Conservation (phyloP, 2,797 vertebrate genomes). For the Cottoperca gobio region DNA sequence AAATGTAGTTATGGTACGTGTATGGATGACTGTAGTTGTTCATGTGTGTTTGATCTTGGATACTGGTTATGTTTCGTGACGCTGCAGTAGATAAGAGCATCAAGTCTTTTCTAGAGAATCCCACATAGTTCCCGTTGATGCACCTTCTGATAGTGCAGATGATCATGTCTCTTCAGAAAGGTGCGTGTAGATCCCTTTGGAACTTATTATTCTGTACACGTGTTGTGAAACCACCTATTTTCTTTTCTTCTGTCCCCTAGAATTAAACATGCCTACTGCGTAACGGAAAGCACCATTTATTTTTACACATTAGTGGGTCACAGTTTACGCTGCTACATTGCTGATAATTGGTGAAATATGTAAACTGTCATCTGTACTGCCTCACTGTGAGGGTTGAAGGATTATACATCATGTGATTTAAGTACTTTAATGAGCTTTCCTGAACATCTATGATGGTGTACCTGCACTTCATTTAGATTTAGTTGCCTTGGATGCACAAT, state of each 20-base stretch:
- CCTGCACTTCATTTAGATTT: too few species aligned
- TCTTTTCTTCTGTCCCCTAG: not conserved
- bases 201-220: conserved; percentile 3
- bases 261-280: not conserved
- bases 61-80: not conserved
- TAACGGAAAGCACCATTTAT: conserved; percentile 11
- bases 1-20: not conserved
- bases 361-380: conserved; percentile 7
- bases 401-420: not conserved
- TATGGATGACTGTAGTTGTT: not conserved
- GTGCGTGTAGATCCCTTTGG: conserved; percentile 7
- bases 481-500: not conserved
- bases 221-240: conserved; percentile 24
- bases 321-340: conserved; percentile 21
- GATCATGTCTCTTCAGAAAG: not conserved
- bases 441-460: too few species aligned
- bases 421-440: too few species aligned
- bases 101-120: not conserved
- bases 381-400: conserved; percentile 1
- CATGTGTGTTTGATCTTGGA: not conserved
- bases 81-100: not conserved
- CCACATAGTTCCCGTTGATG: not conserved
- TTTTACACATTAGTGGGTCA: not conserved
- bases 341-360: conserved; percentile 10
- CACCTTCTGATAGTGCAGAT: not conserved